Evolutionary conservation across 2,888 invertebrate species (phyloP).

Genomic region (Plebejus anna): DNA sequence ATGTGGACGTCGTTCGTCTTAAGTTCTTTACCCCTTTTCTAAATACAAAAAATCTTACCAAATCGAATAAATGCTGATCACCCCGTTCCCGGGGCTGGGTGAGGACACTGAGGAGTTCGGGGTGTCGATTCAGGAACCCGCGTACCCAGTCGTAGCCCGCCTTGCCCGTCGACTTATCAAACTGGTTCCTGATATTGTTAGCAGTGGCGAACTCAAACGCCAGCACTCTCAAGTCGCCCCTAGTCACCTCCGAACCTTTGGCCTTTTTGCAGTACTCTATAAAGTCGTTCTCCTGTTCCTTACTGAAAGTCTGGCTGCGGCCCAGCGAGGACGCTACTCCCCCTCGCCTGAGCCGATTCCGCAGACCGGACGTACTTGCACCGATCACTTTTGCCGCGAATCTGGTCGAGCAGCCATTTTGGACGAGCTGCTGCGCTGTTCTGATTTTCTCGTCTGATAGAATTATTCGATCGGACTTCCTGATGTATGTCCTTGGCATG

Average conservation of each 20-base stretch:
- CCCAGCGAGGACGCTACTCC: not conserved
- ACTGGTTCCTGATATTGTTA: not conserved
- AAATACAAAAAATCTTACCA: not conserved
- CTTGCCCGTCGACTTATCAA: not conserved
- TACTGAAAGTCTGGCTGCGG: not conserved
- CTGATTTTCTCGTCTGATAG: not conserved
- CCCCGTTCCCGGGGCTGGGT: not conserved
- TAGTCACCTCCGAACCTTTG: not conserved
- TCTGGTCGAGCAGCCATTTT: constrained; percentile 13
- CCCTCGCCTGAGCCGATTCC: not conserved
- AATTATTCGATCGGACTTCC: not conserved
- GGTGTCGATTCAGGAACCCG: not conserved
- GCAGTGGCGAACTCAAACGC: not conserved
- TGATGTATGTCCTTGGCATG: not conserved
- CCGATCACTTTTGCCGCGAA: constrained; percentile 7
- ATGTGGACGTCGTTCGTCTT: no score
- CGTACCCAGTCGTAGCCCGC: constrained; percentile 5
- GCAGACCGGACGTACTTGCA: not conserved
- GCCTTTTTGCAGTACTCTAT: not conserved
- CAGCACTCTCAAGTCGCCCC: not conserved
- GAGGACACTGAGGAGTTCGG: not conserved
- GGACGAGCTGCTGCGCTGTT: constrained; percentile 3
- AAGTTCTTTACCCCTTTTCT: no score
- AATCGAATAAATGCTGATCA: not conserved
- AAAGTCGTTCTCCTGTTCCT: constrained; percentile 3